Conservation (phyloP, 2,888 invertebrate species). For the Xylota sylvarum region DNA sequence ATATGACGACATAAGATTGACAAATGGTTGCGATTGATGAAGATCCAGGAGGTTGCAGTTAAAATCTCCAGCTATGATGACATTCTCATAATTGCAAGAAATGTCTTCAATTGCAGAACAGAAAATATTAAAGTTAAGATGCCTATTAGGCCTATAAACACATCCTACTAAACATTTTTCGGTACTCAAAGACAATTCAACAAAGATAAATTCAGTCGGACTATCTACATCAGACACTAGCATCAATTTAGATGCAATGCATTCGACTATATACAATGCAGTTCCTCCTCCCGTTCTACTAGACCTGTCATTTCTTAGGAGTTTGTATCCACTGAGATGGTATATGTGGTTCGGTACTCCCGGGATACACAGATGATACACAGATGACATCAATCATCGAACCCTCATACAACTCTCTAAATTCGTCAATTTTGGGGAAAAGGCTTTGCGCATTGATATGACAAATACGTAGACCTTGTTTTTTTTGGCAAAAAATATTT, state of each 20-base stretch:
- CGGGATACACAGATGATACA: too few relatives aligned
- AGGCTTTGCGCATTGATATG: not conserved
- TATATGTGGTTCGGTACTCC: not conserved
- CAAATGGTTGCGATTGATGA: too few relatives aligned
- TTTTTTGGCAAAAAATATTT: not conserved
- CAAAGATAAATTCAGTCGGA: too few relatives aligned
- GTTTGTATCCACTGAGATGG: not conserved
- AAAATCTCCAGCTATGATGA: too few relatives aligned
- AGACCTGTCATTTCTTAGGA: not conserved
- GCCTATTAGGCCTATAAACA: not conserved
- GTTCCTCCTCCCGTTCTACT: not conserved
- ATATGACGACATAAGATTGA: too few relatives aligned
- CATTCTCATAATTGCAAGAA: too few relatives aligned
- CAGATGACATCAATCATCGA: too few relatives aligned
- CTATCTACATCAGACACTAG: not conserved
- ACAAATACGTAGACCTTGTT: not conserved
- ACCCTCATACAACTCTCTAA: too few relatives aligned
- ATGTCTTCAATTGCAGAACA: too few relatives aligned
- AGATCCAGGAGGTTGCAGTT: too few relatives aligned
- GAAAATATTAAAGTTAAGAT: not conserved
- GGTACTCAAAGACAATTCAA: too few relatives aligned
- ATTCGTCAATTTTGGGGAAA: not conserved
- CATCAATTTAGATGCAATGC: not conserved
- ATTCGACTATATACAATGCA: too few relatives aligned
- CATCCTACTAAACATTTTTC: constrained; percentile 1